These are phyloP conservation scores for Phaonia tiefii DNA, from an alignment of 2,888 invertebrate species.

Conservation along the genomic window DNA sequence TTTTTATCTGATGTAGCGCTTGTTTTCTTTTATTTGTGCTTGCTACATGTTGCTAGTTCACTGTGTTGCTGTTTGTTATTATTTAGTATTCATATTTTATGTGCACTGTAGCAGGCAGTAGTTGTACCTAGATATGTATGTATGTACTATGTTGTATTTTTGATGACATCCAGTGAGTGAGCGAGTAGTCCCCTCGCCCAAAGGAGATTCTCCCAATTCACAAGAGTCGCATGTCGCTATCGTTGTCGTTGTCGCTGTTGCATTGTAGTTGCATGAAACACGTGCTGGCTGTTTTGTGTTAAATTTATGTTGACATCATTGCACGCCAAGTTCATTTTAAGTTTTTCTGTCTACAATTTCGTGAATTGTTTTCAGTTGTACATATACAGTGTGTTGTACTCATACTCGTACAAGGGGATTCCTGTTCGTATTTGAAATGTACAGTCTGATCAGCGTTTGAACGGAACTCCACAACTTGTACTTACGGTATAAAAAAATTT, in stretches of 20 bases:
- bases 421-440: too few species aligned
- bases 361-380: too few species aligned
- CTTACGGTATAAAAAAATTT: too few species aligned
- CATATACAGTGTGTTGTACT: conserved; percentile 25
- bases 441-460: too few species aligned
- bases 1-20: conserved; percentile 24
- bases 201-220: conserved; percentile 56
- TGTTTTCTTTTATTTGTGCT: conserved; percentile 17
- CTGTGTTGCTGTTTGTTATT: conserved; percentile 21
- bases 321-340: conserved; percentile 41
- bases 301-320: conserved; percentile 63
- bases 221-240: conserved; percentile 51
- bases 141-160: too few species aligned
- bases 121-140: conserved; percentile 15
- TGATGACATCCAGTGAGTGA: neutral
- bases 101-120: conserved; percentile 37
- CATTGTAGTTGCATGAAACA: conserved; percentile 15
- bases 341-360: conserved; percentile 18
- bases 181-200: conserved; percentile 37
- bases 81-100: conserved; percentile 34
- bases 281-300: conserved; percentile 40
- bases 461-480: too few species aligned
- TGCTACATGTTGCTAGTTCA: conserved; percentile 4
- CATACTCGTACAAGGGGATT: too few species aligned
- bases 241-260: conserved; percentile 40